Base-by-base conservation (phyloP, 2,113 vertebrate genomes). In the Propithecus coquereli region DNA sequence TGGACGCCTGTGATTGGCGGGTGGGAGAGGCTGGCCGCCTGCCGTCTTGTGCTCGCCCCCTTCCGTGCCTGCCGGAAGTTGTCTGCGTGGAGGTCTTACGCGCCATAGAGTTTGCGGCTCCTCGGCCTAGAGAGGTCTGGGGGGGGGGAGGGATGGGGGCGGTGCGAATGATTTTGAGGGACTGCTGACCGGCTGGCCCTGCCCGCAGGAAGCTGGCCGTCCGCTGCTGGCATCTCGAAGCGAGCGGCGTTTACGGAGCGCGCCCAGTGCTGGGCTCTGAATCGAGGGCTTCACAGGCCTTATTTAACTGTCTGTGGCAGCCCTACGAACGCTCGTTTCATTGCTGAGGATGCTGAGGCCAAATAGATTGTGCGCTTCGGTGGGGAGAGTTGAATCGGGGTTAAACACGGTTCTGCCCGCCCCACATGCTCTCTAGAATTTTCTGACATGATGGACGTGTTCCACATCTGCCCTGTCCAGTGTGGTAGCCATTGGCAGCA, bases 41-140 rank as follows among this genome's bases (percentile, higher is more conserved):
- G 63, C 22, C 18, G 0, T 1, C 45, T 2, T 0, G 9, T 1
- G 13, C 5, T 12, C 0, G 30, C 3, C 8, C 1, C 3, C 14
- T 25, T 0, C 0, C 8, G 27, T 2, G 13, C 10, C 34, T 0
- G 18, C 5, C 0, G 17, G 70, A 25, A 27, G 59, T 3, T 0
- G 0, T 1, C 3, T 0, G 6, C 0, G 2, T 0, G 57, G 57
- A 84, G 3, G 50, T 0, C 8, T 65, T 40, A 54, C 0, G 23
- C 1, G 7, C 25, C 8, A 1, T 34, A 0, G 91, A 70, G 85
- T 88, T 59, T 11, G 43, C 0, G 7, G 52, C 18, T 6, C 10
- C n/a, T n/a, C 0, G 2, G 32, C 50, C 66, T 73, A 54, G 85
- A 85, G 77, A 23, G 66, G 50, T 2, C 5, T 4, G 3, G 40